Evolutionary conservation across 1,140 invertebrate species (phyloP), one percentile per base, ranked within the genome.

Genomic region (Augochlora pura): DNA sequence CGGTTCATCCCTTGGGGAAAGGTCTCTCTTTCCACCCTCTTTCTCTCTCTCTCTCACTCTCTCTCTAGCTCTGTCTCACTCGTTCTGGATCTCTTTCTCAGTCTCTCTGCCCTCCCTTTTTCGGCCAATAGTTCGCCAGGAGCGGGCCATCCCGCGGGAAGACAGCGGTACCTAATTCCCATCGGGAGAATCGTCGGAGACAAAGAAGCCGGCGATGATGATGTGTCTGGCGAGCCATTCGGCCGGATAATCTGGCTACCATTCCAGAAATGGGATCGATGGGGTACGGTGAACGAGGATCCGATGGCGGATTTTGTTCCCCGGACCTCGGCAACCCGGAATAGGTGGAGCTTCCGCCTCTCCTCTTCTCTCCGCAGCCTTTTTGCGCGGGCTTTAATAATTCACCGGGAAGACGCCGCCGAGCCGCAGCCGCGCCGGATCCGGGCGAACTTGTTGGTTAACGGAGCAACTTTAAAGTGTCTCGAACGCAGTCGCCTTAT

Each of bases 201-300:
- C 77, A 85, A 85, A 84, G 81, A 72, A 73, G 77, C 25, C 38
- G 57, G 63, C 72, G 83, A 74, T 72, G 81, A 84, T 80, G 81
- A 85, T 84, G 81, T 72, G 83, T 84, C 83, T 84, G 67, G n/a
- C 64, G 67, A 42, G 32, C 38, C 76, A 32, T 64, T 71, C 68
- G 60, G 38, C 21, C 39, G 78, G 77, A 81, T 85, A 85, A 85
- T 85, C 72, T 78, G 67, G 76, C 25, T 65, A 76, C 63, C 42
- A 76, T 83, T 66, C 66, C 54, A 64, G 69, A 65, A 81, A 59
- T 52, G 52, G 54, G 68, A 84, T 84, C 81, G 74, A 83, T 69
- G 68, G 73, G 21, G 46, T 66, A 63, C 14, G 49, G 6, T 6
- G 42, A 70, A 42, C 59, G 59, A 64, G 46, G 42, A 77, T 71